phyloP scores from a whole-genome alignment of 2,888 invertebrate genomes.

The Cantharis nigra region DNA sequence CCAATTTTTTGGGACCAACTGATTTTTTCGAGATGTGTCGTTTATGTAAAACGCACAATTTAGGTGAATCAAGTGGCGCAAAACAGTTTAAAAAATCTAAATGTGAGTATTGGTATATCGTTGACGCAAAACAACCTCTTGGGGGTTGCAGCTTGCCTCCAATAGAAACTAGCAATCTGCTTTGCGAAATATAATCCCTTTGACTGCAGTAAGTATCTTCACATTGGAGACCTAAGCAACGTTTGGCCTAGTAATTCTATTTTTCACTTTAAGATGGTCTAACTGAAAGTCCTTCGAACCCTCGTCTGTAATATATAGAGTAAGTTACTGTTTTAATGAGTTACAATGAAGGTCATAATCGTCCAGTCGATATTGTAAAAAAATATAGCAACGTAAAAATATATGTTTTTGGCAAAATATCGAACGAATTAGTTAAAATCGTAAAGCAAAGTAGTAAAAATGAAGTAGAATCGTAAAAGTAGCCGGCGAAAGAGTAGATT shows the following conservation, averaged over 20 bases:
- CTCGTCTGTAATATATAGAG: too few relatives aligned
- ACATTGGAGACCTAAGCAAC: background rate
- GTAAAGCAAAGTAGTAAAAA: constrained; percentile 26
- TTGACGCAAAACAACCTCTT: background rate
- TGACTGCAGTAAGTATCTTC: background rate
- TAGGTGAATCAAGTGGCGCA: too few relatives aligned
- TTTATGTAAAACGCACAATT: too few relatives aligned
- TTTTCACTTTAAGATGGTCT: background rate
- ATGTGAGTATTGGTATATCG: too few relatives aligned
- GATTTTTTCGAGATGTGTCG: too few relatives aligned
- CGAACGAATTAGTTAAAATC: constrained; percentile 23
- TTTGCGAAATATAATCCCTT: background rate
- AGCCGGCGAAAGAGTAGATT: constrained; percentile 31
- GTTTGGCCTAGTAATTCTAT: background rate
- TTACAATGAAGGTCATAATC: too few relatives aligned
- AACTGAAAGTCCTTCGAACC: background rate
- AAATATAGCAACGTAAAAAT: background rate
- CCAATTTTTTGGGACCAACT: too few relatives aligned
- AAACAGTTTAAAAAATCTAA: too few relatives aligned
- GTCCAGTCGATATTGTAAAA: too few relatives aligned
- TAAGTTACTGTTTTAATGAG: too few relatives aligned
- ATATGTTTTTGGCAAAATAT: background rate
- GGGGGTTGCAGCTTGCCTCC: background rate
- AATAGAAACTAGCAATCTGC: background rate
- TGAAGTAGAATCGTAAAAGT: constrained; percentile 30